phyloP scores from a whole-genome alignment of 2,888 invertebrate genomes.

The Selenia dentaria region DNA sequence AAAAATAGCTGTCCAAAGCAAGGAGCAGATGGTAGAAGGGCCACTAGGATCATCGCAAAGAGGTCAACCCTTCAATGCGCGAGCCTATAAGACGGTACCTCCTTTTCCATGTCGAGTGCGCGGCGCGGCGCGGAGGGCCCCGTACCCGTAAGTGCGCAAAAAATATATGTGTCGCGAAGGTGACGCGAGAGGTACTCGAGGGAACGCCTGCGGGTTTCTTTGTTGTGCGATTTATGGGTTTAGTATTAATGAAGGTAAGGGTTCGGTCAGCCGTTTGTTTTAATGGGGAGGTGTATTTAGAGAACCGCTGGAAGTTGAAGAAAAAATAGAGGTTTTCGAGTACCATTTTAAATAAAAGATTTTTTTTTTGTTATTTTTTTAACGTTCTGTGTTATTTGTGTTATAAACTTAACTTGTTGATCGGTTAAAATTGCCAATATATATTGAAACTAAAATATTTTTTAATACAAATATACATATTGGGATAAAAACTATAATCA shows the following conservation, averaged over 20 bases:
- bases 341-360: no score
- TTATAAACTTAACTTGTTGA: no score
- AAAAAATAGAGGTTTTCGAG: no score
- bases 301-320: background rate
- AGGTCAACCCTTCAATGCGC: slow-evolving; percentile 74
- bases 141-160: slow-evolving; percentile 65
- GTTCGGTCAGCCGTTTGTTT: slow-evolving; percentile 22
- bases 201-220: slow-evolving; percentile 29
- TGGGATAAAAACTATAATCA: no score
- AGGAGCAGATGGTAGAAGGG: slow-evolving; percentile 5
- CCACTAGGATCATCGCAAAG: slow-evolving; percentile 23
- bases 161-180: slow-evolving; percentile 69
- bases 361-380: no score
- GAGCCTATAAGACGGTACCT: slow-evolving; percentile 69
- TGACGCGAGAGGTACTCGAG: slow-evolving; percentile 40
- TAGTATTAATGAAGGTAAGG: slow-evolving; percentile 27
- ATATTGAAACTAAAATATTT: no score
- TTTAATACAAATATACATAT: no score
- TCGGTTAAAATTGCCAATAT: no score
- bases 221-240: slow-evolving; percentile 32
- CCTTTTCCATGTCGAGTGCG: slow-evolving; percentile 73
- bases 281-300: slow-evolving; percentile 1
- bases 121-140: slow-evolving; percentile 45
- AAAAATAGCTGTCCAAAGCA: background rate
- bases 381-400: no score